phyloP scores from a whole-genome alignment of 2,113 vertebrate species.

The Cyanoderma ruficeps region DNA sequence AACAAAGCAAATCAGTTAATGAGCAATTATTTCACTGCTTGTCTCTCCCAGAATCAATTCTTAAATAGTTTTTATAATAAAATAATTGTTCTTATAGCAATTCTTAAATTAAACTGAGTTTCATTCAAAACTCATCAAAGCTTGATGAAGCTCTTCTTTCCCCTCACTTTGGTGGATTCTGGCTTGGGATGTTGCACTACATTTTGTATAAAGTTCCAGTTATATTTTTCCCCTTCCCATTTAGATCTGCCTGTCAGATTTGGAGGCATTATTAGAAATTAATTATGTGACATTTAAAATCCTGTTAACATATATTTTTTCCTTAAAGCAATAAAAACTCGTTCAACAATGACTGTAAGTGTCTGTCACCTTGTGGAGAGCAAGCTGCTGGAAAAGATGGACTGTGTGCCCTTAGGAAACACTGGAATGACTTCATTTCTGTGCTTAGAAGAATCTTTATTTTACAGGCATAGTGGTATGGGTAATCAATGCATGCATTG shows the following conservation, averaged over 20 bases:
- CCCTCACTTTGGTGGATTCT: background rate
- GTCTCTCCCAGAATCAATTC: background rate
- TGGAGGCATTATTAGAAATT: background rate
- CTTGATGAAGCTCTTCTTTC: background rate
- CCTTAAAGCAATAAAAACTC: background rate
- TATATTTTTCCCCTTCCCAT: background rate
- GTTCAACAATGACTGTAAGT: background rate
- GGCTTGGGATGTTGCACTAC: background rate
- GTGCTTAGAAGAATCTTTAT: conserved; percentile 12
- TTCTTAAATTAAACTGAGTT: background rate
- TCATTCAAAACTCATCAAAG: background rate
- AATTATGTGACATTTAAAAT: background rate
- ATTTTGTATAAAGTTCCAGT: background rate
- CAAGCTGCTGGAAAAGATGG: background rate
- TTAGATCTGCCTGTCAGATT: background rate
- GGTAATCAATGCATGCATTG: conserved; percentile 52
- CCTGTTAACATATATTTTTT: background rate
- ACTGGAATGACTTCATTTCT: conserved; percentile 27
- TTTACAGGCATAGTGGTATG: conserved; percentile 20
- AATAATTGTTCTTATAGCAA: background rate
- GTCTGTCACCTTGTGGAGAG: background rate
- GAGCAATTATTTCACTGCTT: background rate
- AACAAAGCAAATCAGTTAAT: background rate
- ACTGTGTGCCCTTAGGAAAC: conserved; percentile 22
- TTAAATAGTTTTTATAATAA: background rate